Evolutionary conservation across 2,888 invertebrate species (phyloP).

Genomic region (Nomada fabriciana): DNA sequence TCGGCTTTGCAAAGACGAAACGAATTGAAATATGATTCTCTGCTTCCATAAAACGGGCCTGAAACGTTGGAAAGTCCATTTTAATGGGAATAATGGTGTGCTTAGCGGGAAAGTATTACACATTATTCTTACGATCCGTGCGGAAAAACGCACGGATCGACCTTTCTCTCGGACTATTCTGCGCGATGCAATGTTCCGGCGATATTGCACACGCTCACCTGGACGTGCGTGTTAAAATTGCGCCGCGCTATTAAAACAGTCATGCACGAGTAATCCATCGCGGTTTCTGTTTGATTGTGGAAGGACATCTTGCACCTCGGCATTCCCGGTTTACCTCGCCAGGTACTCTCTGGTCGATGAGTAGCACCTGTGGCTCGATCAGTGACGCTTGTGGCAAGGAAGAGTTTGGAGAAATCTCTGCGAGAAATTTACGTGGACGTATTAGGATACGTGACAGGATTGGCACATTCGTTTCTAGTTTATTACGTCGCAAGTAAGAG

Average conservation of each 20-base stretch:
- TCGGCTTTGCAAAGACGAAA: neutral
- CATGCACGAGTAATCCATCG: slow-evolving; percentile 19
- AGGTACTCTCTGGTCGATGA: neutral
- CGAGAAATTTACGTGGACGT: neutral
- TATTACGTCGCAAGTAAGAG: neutral
- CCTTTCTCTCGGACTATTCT: slow-evolving; percentile 26
- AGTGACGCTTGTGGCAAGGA: neutral
- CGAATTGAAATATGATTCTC: neutral
- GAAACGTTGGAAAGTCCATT: slow-evolving; percentile 4
- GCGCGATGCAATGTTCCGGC: slow-evolving; percentile 3
- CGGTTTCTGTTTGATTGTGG: slow-evolving; percentile 13
- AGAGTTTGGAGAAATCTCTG: neutral
- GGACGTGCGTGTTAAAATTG: neutral
- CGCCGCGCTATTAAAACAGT: neutral
- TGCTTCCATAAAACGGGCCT: no score
- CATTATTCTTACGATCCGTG: neutral
- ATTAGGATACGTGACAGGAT: neutral
- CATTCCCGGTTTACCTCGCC: slow-evolving; percentile 4
- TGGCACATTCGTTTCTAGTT: neutral
- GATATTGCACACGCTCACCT: slow-evolving; percentile 14
- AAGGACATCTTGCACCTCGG: slow-evolving; percentile 8
- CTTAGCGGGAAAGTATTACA: slow-evolving; percentile 1
- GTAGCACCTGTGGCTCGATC: neutral
- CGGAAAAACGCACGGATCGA: slow-evolving; percentile 8
- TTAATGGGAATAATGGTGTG: neutral